Base-by-base conservation (phyloP, 2,888 invertebrate genomes). In the Hylaea fasciaria region DNA sequence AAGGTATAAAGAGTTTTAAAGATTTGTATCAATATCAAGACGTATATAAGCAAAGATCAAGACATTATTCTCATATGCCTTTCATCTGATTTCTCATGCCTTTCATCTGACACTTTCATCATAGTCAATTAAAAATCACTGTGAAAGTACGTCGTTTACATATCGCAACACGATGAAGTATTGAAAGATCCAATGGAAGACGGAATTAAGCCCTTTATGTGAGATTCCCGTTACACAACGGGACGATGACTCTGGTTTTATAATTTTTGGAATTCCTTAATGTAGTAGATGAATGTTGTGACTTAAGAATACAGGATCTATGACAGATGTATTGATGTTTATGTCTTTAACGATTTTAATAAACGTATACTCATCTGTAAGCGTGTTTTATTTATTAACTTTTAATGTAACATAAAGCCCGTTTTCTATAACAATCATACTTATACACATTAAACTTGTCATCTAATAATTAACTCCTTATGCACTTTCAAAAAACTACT, bases 341-440 rank as follows among this genome's bases (percentile, higher is more conserved):
- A 73, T 73, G 66, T 70, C 66, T 74, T 68, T 75, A 72, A 73
- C 75, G 77, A 81, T 82, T 86, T 86, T 83, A 86, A 82, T 86
- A 86, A 85, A 86, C 79, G 76, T 86, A 83, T 84, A 82, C 80
- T 75, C 73, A 78, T 77, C 67, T 67, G 62, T 64, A 39, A 50
- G 48, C 58, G 57, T 65, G 65, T 79, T 73, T 78, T 71, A 53
- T 49, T 62, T 50, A 41, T 2, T 32, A 16, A 11, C 4, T 44
- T 32, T 40, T 22, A 35, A 35, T 35, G 35, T 35, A 37, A 32
- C 4, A 35, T 2, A 16, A n/a, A 28, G 44, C 44, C 12, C 37
- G 2, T 37, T 22, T 22, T 22, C n/a, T n/a, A n/a, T n/a, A n/a
- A n/a, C n/a, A n/a, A n/a, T n/a, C 35, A 3, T 28, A 28, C 7